phyloP scores from a whole-genome alignment of 2,113 vertebrate genomes.

The Tupaia chinensis region DNA sequence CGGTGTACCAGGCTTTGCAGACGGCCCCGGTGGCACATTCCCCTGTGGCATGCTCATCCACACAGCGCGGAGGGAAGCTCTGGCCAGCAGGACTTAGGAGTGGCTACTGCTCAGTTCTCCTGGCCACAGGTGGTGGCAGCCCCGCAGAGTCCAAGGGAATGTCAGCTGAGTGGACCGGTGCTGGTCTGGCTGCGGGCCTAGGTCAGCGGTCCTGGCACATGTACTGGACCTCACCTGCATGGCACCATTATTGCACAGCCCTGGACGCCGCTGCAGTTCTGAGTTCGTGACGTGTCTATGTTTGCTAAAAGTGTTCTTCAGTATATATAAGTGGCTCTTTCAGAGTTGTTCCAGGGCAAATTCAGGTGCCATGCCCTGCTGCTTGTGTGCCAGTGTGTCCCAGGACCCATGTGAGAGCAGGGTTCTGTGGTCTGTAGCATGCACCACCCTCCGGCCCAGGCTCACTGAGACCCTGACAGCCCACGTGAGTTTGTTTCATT shows the following conservation, averaged over 20 bases:
- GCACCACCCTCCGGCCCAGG: neutral
- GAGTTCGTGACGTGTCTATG: neutral
- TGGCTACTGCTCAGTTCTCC: neutral
- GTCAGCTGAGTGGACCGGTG: neutral
- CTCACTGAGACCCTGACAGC: neutral
- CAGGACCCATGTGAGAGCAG: neutral
- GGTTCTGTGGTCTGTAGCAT: neutral
- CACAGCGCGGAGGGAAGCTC: neutral
- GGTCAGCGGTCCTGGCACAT: rapidly evolving
- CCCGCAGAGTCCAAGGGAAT: neutral
- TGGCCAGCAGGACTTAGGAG: neutral
- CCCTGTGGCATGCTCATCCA: neutral
- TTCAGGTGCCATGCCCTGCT: neutral
- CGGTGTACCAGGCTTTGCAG: rapidly evolving
- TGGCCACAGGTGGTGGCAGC: neutral
- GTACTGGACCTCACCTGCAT: neutral
- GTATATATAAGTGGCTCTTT: neutral
- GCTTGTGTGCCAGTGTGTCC: neutral
- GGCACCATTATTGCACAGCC: no score
- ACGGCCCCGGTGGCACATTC: neutral
- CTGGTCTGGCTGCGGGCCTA: neutral
- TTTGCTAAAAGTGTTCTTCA: neutral
- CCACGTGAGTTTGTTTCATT: neutral
- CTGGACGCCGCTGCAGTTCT: neutral
- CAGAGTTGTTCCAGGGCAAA: neutral